A percentile compares a stretch with the other conserved stretches of the same genome.
Evolutionary conservation across 2,888 invertebrate species (phyloP).

Genomic region (Platycnemis pennipes): DNA sequence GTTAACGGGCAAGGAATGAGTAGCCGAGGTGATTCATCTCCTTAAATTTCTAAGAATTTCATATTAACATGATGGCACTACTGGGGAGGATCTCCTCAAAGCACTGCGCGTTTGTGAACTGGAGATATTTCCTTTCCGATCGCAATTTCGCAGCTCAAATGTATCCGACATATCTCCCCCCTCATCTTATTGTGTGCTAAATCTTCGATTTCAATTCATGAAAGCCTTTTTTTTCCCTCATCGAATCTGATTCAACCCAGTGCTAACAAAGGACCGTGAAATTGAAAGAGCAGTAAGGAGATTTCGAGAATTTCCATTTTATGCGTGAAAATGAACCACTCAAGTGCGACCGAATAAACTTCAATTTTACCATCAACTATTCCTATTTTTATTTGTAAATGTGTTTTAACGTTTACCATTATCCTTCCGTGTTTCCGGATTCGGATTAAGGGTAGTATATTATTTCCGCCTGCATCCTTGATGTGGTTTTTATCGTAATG

Average conservation of each 20-base stretch:
- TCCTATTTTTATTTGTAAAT: not conserved
- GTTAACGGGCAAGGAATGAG: not conserved
- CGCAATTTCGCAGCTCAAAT: slow-evolving; percentile 17
- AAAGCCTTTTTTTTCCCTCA: not conserved
- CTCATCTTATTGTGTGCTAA: not conserved
- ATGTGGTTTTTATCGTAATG: not conserved
- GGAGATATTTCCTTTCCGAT: not conserved
- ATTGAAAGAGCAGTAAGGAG: slow-evolving; percentile 12
- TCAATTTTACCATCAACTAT: slow-evolving; percentile 18
- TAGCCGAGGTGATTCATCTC: not conserved
- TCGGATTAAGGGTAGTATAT: too few species aligned
- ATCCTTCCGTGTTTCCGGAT: not conserved
- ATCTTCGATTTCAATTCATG: not conserved
- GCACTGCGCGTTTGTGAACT: not conserved
- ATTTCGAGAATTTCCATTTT: slow-evolving; percentile 56
- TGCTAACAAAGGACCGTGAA: slow-evolving; percentile 35
- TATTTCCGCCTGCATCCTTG: not conserved
- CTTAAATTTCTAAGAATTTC: not conserved
- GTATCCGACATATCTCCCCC: not conserved
- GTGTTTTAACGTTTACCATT: not conserved
- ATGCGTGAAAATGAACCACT: slow-evolving; percentile 1
- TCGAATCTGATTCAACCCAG: slow-evolving; percentile 28
- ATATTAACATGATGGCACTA: not conserved
- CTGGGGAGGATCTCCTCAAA: not conserved
- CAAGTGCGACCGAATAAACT: slow-evolving; percentile 29